Conservation (phyloP, 2,113 vertebrate species). For the Ivindomyrus marchei region DNA sequence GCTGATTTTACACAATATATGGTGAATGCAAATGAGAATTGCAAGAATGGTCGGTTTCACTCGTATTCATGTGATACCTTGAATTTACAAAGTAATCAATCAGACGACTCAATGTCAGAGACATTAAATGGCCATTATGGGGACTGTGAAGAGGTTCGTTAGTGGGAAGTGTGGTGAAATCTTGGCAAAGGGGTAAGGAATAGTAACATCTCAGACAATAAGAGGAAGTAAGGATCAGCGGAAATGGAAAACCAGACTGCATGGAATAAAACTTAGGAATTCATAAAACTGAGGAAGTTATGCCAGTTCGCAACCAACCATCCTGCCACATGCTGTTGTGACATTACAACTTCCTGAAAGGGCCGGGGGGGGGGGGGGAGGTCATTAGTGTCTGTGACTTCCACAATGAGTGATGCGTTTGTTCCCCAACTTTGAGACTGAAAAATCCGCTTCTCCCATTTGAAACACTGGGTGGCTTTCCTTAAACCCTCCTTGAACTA, state of each 20-base stretch:
- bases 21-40: not conserved
- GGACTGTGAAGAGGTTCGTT: not conserved
- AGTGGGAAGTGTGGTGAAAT: not conserved
- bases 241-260: not conserved
- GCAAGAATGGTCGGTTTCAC: not conserved
- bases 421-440: not conserved
- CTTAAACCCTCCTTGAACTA: not conserved
- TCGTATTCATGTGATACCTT: not conserved
- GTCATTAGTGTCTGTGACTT: not conserved
- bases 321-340: not conserved
- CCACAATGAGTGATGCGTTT: not conserved
- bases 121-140: not conserved
- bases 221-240: not conserved
- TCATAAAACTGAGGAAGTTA: not conserved
- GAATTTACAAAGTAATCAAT: not conserved
- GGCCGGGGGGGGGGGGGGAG: not conserved
- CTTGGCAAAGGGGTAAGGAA: not conserved
- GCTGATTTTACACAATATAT: not conserved
- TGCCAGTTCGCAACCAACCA: not conserved
- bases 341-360: not conserved
- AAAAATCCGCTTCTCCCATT: not conserved
- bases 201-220: not conserved
- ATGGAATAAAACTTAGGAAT: not conserved
- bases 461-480: not conserved
- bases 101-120: not conserved